Base-by-base conservation (phyloP, 2,113 vertebrate genomes). In the Saguinus midas region DNA sequence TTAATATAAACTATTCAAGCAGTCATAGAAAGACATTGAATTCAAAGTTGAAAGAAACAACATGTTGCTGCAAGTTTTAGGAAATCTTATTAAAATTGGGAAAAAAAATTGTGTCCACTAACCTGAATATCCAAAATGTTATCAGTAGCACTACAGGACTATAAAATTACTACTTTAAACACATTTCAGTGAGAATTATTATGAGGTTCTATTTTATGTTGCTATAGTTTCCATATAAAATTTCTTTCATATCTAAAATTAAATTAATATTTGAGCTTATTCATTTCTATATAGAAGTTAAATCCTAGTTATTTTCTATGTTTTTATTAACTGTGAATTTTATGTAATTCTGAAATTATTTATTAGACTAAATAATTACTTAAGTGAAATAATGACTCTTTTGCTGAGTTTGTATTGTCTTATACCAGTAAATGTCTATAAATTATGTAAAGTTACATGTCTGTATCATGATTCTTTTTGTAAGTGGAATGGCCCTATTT, bases 321-420 rank as follows among this genome's bases (percentile, higher is more conserved):
- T 87, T 92, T 84, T 72, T 20, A 50, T 91, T 66, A 68, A 80
- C 52, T 87, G 25, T 95, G 45, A 76, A 58, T 82, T 96, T 45
- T 95, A 70, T 55, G 55, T 94, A 57, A 85, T 78, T 90, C 73
- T 79, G 57, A 95, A 90, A 52, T 85, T 76, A 81, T 50, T 68
- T 92, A 66, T 70, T 87, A 92, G 64, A 95, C 61, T 90, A 94
- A 95, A 55, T 91, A 85, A 55, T 87, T 86, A 37, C 45, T 66
- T 94, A 29, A 79, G 9, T 94, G 16, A 95, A 94, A 87, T 76
- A 32, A 1, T 64, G 37, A 29, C n/a, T 94, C 8, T 23, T 73
- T 88, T 86, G 52, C 85, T 94, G 50, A 82, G 4, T 89, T 52
- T 96, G 16, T 80, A 73, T 88, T 91, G 20, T 70, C 93, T 94